These are phyloP conservation scores for Pangasius macronema DNA, from an alignment of 2,797 vertebrate genomes.

Conservation along the genomic window DNA sequence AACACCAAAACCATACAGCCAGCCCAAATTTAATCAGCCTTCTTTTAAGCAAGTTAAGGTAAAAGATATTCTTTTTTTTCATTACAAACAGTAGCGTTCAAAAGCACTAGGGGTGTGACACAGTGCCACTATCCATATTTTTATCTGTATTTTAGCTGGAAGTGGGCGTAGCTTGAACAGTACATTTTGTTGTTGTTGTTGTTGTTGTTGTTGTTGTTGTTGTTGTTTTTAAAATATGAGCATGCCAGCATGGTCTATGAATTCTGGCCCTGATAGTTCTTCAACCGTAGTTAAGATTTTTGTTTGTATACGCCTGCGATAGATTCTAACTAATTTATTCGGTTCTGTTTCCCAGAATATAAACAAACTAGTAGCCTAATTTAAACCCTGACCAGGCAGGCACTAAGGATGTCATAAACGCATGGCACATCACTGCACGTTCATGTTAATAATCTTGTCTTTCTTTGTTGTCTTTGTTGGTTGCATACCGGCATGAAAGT, in stretches of 20 bases:
- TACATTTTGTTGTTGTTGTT: background rate
- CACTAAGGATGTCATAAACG: background rate
- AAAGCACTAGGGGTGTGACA: background rate
- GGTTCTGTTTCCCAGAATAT: background rate
- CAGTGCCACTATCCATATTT: background rate
- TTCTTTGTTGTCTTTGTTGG: background rate
- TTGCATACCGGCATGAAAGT: no score
- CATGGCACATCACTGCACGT: background rate
- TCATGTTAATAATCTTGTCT: no score
- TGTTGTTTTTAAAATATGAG: background rate
- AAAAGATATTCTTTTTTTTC: conserved; percentile 41
- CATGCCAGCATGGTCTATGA: background rate
- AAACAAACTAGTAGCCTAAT: background rate
- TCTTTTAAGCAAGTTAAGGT: conserved; percentile 89
- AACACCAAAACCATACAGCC: conserved; percentile 91
- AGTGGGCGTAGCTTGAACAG: background rate
- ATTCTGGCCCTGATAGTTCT: background rate
- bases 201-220: background rate
- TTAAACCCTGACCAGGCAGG: background rate
- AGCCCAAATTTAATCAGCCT: conserved; percentile 80
- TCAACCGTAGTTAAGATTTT: background rate
- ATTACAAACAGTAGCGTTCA: conserved; percentile 26
- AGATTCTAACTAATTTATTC: background rate
- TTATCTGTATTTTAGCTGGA: background rate
- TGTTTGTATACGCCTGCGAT: background rate